These are phyloP conservation scores for Dasypogon diadema DNA, from an alignment of 2,888 invertebrate species.

Conservation along the genomic window DNA sequence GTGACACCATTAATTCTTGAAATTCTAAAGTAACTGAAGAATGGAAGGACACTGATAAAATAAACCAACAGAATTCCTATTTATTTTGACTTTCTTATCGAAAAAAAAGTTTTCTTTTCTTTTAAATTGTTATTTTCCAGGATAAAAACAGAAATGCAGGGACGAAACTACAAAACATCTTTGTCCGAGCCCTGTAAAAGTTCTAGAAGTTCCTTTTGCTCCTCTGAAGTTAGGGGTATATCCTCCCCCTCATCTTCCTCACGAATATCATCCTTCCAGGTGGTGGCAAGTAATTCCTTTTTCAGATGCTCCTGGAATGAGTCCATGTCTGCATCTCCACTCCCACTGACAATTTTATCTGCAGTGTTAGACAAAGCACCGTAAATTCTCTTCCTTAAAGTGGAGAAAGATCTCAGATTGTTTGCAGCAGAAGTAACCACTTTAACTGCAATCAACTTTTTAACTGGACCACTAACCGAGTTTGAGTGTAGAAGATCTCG, in stretches of 20 bases:
- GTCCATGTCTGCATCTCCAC: background rate
- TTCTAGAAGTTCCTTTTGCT: conserved; percentile 22
- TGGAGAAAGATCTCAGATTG: conserved; percentile 36
- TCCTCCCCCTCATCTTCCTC: background rate
- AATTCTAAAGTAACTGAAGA: background rate
- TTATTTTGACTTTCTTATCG: no score
- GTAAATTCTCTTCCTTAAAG: conserved; percentile 26
- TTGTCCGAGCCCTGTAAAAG: background rate
- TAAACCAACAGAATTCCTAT: no score
- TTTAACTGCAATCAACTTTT: conserved; percentile 41
- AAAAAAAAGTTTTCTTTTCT: no score
- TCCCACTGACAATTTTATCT: background rate
- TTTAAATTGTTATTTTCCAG: no score
- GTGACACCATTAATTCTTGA: no score
- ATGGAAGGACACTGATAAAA: no score
- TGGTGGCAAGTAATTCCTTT: conserved; percentile 10
- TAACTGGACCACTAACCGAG: conserved; percentile 21
- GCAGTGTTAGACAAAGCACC: conserved; percentile 16
- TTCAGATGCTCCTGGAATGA: conserved; percentile 25
- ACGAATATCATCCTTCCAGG: background rate
- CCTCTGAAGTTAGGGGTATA: conserved; percentile 10
- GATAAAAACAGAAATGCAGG: no score
- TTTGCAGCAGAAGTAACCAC: conserved; percentile 31
- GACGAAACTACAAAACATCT: conserved; percentile 9
- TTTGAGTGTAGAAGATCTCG: conserved; percentile 10